phyloP scores from a whole-genome alignment of 2,113 vertebrate genomes.

The Gasterosteus nipponicus region DNA sequence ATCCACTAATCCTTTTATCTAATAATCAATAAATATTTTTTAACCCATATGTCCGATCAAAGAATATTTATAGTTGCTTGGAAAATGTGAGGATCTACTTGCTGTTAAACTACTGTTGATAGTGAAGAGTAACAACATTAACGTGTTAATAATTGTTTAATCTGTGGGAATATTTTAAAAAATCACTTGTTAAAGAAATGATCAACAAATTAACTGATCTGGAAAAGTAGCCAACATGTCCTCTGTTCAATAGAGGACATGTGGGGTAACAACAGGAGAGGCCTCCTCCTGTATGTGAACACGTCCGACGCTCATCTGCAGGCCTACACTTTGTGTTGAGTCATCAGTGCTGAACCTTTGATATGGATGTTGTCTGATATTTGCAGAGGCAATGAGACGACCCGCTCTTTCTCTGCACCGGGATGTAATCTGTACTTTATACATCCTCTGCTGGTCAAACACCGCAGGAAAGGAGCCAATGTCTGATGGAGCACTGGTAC shows the following conservation, averaged over 20 bases:
- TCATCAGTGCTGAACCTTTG: slow-evolving; percentile 21
- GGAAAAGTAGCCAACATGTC: neutral
- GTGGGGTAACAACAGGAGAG: too few species aligned
- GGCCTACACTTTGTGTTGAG: slow-evolving; percentile 30
- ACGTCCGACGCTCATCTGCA: slow-evolving; percentile 6
- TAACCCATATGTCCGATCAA: neutral
- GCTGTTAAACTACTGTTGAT: neutral
- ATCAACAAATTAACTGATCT: neutral
- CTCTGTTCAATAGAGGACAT: neutral
- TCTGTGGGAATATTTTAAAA: neutral
- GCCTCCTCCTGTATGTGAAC: neutral
- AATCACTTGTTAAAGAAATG: neutral
- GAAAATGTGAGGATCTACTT: slow-evolving; percentile 7
- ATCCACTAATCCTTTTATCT: neutral
- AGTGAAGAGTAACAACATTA: neutral
- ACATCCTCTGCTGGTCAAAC: slow-evolving; percentile 27
- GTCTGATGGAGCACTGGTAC: slow-evolving; percentile 7
- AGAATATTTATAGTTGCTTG: neutral
- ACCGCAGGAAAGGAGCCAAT: slow-evolving; percentile 22
- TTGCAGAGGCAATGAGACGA: slow-evolving; percentile 53
- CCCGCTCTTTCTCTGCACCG: slow-evolving; percentile 23
- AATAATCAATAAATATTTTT: neutral
- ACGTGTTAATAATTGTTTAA: too few species aligned
- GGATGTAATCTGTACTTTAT: slow-evolving; percentile 35
- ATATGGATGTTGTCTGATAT: slow-evolving; percentile 36